Percentiles rank a stretch among this genome's conserved stretches.
Conservation (phyloP, 92 coral and sea anemone genomes). For the Parazoanthus darwini region DNA sequence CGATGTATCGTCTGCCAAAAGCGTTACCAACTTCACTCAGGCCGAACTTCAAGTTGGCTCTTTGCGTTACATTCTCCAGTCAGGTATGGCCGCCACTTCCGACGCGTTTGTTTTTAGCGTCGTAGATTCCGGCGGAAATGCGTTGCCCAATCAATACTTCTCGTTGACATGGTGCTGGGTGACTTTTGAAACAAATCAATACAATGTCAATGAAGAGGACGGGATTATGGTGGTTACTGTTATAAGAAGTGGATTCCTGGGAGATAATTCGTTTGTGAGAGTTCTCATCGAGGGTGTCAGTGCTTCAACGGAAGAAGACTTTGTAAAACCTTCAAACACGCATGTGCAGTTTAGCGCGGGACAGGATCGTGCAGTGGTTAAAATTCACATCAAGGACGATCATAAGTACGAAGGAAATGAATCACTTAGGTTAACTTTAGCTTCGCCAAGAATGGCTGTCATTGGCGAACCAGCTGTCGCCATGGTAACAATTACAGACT, state of each 20-base stretch:
- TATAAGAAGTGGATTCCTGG: slow-evolving; percentile 81
- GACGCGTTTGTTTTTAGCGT: slow-evolving; percentile 86
- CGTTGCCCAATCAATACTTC: slow-evolving; percentile 67
- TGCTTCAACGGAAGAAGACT: slow-evolving; percentile 84
- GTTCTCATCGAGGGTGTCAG: slow-evolving; percentile 62
- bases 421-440: slow-evolving; percentile 64
- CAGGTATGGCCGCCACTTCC: slow-evolving; percentile 72
- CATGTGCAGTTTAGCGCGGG: slow-evolving; percentile 98
- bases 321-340: slow-evolving; percentile 62
- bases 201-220: slow-evolving; percentile 75
- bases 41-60: slow-evolving; percentile 57
- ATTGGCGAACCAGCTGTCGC: slow-evolving; percentile 63
- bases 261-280: slow-evolving; percentile 82
- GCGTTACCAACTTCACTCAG: slow-evolving; percentile 71
- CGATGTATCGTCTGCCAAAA: slow-evolving; percentile 38
- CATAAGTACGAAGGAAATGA: slow-evolving; percentile 67
- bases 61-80: slow-evolving; percentile 64
- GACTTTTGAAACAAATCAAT: slow-evolving; percentile 54
- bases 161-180: slow-evolving; percentile 94
- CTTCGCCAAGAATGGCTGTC: slow-evolving; percentile 77
- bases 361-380: slow-evolving; percentile 71
- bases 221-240: slow-evolving; percentile 61
- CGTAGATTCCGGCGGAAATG: slow-evolving; percentile 82
- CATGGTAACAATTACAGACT: slow-evolving; percentile 73
- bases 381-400: slow-evolving; percentile 79